Evolutionary conservation across 2,797 vertebrate genomes (phyloP), one percentile per base, ranked within the genome.

Genomic region (Miichthys miiuy): DNA sequence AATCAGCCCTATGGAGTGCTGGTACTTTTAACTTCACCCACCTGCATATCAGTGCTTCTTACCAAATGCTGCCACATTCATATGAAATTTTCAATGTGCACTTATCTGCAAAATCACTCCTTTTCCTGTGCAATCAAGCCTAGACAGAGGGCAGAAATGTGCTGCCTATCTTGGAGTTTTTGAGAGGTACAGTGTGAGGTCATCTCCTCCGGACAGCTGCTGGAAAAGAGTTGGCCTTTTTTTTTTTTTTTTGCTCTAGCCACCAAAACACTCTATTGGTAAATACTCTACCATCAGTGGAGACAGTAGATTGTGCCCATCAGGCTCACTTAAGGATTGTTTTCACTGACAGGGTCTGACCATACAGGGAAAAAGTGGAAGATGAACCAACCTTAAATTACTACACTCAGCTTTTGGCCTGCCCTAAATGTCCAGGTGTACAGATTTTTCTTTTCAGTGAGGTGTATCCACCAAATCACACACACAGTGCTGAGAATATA

Each of bases 191-290:
- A 14, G 41, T 54, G 30, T 27, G 41, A 27, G 38, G 20, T 67
- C 50, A 55, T 67, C 38, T 62, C 50, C 1, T 12, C 34, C 44
- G 11, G 20, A 66, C 46, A 67, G 20, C 27, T 50, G 54, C 47
- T 48, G 21, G 57, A 41, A 38, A 68, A 21, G 34, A 77, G 63
- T 41, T 48, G 41, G 18, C 41, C 17, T 47, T 63, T 61, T 38
- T 34, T 34, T 30, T 47, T 63, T 61, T 38, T 34, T 34, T 34
- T 34, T 42, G 30, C 30, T 75, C 46, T 18, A 16, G 71, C 25
- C 47, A 51, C 23, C 25, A 73, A 79, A 79, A 77, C 55, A 69
- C 70, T 78, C 12, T 16, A 27, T 41, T 38, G 48, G 56, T 77
- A 71, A 80, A 76, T 76, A 52, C 3, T 56, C 61, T 23, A 42